Evolutionary conservation across 2,113 vertebrate genomes (phyloP).

Genomic region (Odontophorus gujanensis): DNA sequence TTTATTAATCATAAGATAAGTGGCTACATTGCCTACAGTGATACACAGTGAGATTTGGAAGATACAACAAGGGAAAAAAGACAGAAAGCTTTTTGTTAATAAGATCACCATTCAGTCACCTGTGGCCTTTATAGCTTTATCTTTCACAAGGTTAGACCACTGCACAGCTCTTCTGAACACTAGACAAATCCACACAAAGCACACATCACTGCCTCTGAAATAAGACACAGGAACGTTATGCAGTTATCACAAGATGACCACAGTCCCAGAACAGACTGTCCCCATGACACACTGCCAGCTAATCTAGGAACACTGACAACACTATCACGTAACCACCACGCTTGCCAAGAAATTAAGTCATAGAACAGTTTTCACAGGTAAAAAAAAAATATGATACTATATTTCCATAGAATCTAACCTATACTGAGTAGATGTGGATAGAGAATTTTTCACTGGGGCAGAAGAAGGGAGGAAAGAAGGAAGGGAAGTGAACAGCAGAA

Average conservation of each 20-base stretch:
- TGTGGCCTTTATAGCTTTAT: background rate
- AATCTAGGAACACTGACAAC: background rate
- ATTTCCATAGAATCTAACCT: background rate
- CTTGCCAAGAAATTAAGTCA: background rate
- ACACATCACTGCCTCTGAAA: background rate
- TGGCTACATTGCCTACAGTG: background rate
- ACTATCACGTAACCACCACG: background rate
- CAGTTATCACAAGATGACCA: background rate
- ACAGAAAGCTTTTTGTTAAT: background rate
- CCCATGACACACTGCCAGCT: background rate
- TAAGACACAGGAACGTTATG: background rate
- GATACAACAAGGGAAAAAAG: background rate
- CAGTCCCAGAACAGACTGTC: background rate
- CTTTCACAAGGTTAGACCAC: background rate
- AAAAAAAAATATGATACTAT: background rate
- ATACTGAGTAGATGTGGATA: fast-evolving
- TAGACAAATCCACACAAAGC: background rate
- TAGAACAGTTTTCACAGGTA: background rate
- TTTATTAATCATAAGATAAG: background rate
- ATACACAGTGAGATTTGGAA: background rate
- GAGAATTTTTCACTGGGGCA: background rate
- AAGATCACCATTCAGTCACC: background rate
- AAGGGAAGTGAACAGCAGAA: background rate
- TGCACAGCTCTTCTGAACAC: background rate
- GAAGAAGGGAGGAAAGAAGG: background rate